Percentiles rank a stretch among this genome's conserved stretches.
phyloP scores from a whole-genome alignment of 2,888 invertebrate species.

The Kuschelorhynchus macadamiae region DNA sequence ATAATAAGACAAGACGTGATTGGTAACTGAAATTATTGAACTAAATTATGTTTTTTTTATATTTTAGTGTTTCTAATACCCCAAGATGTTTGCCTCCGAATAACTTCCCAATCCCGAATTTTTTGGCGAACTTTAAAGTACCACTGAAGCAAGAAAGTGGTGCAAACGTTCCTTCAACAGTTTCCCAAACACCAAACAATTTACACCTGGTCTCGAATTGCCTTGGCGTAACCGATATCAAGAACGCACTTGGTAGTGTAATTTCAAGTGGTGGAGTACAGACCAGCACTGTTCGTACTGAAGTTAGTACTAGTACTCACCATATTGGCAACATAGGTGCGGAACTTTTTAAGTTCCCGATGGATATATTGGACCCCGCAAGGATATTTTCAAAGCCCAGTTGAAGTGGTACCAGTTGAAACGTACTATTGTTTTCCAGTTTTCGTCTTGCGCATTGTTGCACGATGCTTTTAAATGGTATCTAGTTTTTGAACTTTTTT shows the following conservation, averaged over 20 bases:
- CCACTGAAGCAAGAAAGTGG: slow-evolving; percentile 2
- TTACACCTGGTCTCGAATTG: no score
- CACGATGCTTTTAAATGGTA: no score
- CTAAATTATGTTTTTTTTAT: no score
- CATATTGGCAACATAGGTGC: background rate
- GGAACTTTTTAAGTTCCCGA: slow-evolving; percentile 6
- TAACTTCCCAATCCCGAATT: background rate
- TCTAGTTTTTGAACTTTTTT: no score
- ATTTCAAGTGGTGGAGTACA: background rate
- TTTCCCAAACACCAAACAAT: background rate
- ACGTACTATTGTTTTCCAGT: background rate
- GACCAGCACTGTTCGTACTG: no score
- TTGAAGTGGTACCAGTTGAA: background rate
- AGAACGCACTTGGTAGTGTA: no score
- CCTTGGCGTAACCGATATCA: no score
- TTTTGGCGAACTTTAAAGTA: slow-evolving; percentile 1
- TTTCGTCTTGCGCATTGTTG: no score
- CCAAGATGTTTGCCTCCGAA: background rate
- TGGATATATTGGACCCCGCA: slow-evolving; percentile 28
- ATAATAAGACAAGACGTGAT: no score
- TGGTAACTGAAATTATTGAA: no score
- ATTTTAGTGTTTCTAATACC: background rate
- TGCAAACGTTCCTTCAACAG: background rate
- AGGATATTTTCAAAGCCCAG: slow-evolving; percentile 20
- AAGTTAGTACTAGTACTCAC: background rate